Conservation (phyloP, 2,797 vertebrate species). For the Epinephelus coioides region DNA sequence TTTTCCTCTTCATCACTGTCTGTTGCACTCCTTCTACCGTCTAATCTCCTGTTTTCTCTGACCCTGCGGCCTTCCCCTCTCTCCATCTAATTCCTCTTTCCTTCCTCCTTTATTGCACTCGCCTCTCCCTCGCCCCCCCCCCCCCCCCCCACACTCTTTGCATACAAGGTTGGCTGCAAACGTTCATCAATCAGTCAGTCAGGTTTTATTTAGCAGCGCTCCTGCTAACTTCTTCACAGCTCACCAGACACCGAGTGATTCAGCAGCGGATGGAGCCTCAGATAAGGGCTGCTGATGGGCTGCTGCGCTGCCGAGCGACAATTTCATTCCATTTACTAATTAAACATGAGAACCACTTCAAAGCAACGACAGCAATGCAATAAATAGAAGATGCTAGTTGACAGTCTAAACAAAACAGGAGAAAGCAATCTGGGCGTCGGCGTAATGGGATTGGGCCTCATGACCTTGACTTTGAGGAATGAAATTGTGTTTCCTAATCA, state of each 20-base stretch:
- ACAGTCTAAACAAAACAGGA: constrained; percentile 58
- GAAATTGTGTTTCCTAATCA: constrained; percentile 47
- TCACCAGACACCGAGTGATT: constrained; percentile 43
- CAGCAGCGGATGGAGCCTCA: constrained; percentile 35
- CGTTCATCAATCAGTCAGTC: constrained; percentile 69
- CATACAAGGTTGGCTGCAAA: constrained; percentile 36
- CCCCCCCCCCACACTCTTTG: neutral
- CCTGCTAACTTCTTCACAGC: constrained; percentile 22
- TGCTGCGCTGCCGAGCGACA: constrained; percentile 33
- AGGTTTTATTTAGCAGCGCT: constrained; percentile 63
- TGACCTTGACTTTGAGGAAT: constrained; percentile 71
- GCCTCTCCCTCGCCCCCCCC: constrained; percentile 12
- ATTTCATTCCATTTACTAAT: constrained; percentile 69
- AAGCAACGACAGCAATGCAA: constrained; percentile 30
- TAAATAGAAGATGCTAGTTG: constrained; percentile 53
- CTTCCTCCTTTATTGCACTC: constrained; percentile 18
- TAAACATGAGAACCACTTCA: constrained; percentile 66
- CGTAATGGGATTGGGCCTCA: constrained; percentile 39
- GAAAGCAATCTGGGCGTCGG: constrained; percentile 35
- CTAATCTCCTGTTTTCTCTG: constrained; percentile 37
- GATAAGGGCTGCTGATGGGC: constrained; percentile 41
- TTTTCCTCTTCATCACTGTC: constrained; percentile 57
- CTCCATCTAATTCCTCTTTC: constrained; percentile 27
- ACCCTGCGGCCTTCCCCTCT: constrained; percentile 27
- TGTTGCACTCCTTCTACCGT: constrained; percentile 17